Evolutionary conservation across 1,140 invertebrate genomes (phyloP).

Genomic region (Neomicropteryx cornuta): DNA sequence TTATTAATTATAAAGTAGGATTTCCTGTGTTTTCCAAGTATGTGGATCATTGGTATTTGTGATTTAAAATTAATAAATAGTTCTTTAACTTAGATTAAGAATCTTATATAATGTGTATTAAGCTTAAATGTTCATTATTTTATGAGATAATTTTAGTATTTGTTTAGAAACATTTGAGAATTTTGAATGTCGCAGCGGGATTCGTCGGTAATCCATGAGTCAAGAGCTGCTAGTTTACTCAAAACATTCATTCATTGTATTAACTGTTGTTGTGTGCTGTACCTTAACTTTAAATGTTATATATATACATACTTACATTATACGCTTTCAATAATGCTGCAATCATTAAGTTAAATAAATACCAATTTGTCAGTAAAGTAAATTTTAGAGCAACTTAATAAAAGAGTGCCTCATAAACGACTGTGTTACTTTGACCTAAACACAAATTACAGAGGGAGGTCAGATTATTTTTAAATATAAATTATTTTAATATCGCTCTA

Average conservation of each 20-base stretch:
- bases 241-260: constrained; percentile 3
- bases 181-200: too few species aligned
- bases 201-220: too few species aligned
- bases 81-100: too few species aligned
- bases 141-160: too few species aligned
- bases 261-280: constrained; percentile 16
- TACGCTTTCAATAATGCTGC: constrained; percentile 16
- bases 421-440: too few species aligned
- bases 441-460: too few species aligned
- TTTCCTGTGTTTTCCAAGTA: constrained; percentile 13
- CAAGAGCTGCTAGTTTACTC: too few species aligned
- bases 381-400: too few species aligned
- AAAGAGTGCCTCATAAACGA: too few species aligned
- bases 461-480: too few species aligned
- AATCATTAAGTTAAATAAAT: constrained; percentile 13
- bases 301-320: constrained; percentile 17
- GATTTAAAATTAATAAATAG: constrained; percentile 11
- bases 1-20: not conserved
- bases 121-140: constrained; percentile 16
- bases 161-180: too few species aligned
- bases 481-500: constrained; percentile 15
- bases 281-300: constrained; percentile 18
- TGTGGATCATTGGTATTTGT: constrained; percentile 16
- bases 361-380: constrained; percentile 14
- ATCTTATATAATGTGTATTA: constrained; percentile 1